Base-by-base conservation (phyloP, 2,888 invertebrate species). In the Eupithecia insigniata region DNA sequence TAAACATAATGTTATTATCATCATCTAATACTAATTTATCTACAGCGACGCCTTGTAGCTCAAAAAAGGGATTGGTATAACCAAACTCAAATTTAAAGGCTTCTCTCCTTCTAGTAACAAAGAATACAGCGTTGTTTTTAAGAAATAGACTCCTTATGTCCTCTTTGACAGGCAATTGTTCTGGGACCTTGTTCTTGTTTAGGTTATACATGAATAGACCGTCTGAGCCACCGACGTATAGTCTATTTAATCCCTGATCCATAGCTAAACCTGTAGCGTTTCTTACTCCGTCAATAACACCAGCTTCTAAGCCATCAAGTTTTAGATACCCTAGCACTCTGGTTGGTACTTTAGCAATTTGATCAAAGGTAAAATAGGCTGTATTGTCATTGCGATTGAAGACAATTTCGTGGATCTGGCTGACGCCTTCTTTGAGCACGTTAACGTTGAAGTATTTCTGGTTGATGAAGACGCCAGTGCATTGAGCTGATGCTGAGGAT, bases 241-340 rank as follows among this genome's bases (percentile, higher is more conserved):
- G 80, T 77, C 85, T 87, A 46, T 91, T 90, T 6, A 84, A 80
- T 2, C 74, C 81, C 10, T 88, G 88, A 68, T 93, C 93, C 1
- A 93, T 81, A 0, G 92, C 85, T 1, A 93, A 76, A 0, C 89
- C 88, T 7, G 90, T 87, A 0, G 92, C 92, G n/a, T 93, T 93
- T 79, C 87, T 81, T 1, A 93, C 82, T 0, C 90, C 90, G 0
- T 89, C 84, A 0, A 93, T 85, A 0, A 89, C 70, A 0, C 89
- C 89, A 0, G 85, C 80, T 30, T 81, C 79, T 67, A 82, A 75
- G 0, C 86, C 89, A 12, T 85, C 80, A 16, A 91, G 62, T 61
- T 92, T 87, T 0, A 90, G 71, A 65, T 87, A 92, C 0, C 86
- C 93, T 0, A 92, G 71, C 0, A 75, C 82, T 69, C 86, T 85